Evolutionary conservation across 2,113 vertebrate species (phyloP), one percentile per base, ranked within the genome.

Genomic region (Platycercus adscitus): DNA sequence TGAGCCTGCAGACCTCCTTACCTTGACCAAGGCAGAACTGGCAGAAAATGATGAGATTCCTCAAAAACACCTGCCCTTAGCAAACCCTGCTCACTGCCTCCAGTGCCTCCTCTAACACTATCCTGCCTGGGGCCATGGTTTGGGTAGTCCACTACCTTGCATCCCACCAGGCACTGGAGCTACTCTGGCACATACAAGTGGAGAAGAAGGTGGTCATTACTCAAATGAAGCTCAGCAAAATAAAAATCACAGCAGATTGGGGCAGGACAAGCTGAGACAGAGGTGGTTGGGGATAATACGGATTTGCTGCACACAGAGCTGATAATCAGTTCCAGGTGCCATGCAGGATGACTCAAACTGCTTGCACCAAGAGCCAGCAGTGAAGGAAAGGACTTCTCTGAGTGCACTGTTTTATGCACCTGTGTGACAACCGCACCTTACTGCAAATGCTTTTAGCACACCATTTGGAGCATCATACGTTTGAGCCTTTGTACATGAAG

Each of bases 341-440:
- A 37, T 25, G 29, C 23, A 58, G 21, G 5, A 26, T 66, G 50
- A n/a, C 47, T 37, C 60, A 68, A 93, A 78, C 10, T 0, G 0
- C 19, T 66, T 43, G 17, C 10, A 39, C 18, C 39, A 63, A 71
- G 46, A 43, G 29, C 39, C 47, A 64, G 39, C 17, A 83, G 23
- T 25, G 63, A 72, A 73, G 37, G 43, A 89, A 81, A 71, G 17
- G 18, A 8, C 20, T 86, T 76, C 29, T 44, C 25, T 29, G 25
- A 50, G 56, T 19, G 31, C 25, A 31, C 8, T 25, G 31, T 18
- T 89, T 69, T 44, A 35, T 9, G 33, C n/a, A 72, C 24, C 13
- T 7, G 9, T 33, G 52, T 50, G 64, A 89, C 52, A 89, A 6
- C 17, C 61, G 2, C 37, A 85, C 19, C 28, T 78, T 28, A 31